Percentiles rank a stretch among this genome's conserved stretches.
Evolutionary conservation across 2,888 invertebrate species (phyloP).

Genomic region (Hedya salicella): DNA sequence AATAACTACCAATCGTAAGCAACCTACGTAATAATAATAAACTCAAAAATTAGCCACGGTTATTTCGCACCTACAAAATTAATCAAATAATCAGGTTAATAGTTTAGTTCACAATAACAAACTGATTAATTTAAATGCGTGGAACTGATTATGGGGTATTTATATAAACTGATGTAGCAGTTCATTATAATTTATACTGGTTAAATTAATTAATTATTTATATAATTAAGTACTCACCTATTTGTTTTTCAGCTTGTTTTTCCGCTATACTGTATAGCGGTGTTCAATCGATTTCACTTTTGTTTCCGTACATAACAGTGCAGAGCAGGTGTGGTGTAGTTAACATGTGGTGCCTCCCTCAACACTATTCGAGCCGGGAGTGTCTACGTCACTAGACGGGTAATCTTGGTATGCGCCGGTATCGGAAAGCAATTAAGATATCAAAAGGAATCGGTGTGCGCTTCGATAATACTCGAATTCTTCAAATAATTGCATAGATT

Average conservation of each 20-base stretch:
- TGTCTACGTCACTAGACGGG: conserved; percentile 46
- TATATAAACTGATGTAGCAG: conserved; percentile 17
- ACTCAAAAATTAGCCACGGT: conserved; percentile 4
- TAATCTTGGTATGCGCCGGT: conserved; percentile 62
- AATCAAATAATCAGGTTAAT: conserved; percentile 35
- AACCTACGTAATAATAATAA: conserved; percentile 18
- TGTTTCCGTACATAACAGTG: conserved; percentile 1
- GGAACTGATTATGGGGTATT: conserved; percentile 22
- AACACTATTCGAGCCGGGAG: conserved; percentile 18
- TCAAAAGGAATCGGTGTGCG: conserved; percentile 61
- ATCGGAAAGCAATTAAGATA: conserved; percentile 66
- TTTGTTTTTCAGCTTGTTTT: conserved; percentile 13
- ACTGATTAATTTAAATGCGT: conserved; percentile 26
- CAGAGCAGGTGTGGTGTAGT: background rate
- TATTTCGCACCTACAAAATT: conserved; percentile 35
- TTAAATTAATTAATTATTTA: conserved; percentile 13
- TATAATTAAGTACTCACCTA: conserved; percentile 33
- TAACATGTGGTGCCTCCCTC: conserved; percentile 16
- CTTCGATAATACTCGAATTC: conserved; percentile 67
- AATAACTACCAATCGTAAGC: background rate
- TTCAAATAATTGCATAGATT: conserved; percentile 66
- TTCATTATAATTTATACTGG: conserved; percentile 21
- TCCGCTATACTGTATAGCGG: background rate
- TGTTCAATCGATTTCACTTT: conserved; percentile 16
- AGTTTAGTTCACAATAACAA: conserved; percentile 37